phyloP scores from a whole-genome alignment of 2,888 invertebrate species.

The Pantelozetes paolii region DNA sequence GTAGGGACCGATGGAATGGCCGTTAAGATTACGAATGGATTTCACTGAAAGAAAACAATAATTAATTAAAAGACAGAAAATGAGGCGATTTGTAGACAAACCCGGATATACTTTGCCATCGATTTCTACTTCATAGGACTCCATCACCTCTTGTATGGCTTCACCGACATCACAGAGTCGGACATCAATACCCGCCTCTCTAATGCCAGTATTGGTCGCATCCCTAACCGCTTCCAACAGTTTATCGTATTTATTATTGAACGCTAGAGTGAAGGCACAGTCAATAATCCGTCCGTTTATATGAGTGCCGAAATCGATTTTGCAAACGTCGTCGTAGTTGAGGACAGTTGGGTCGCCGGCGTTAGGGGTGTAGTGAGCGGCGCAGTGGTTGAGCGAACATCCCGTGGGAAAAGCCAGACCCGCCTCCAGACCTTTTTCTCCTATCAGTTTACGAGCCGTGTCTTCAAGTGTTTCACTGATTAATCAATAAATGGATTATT shows the following conservation, averaged over 20 bases:
- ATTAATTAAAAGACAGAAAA: not conserved
- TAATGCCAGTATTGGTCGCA: slow-evolving; percentile 97
- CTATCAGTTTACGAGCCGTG: slow-evolving; percentile 83
- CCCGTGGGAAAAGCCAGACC: slow-evolving; percentile 87
- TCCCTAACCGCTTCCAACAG: slow-evolving; percentile 91
- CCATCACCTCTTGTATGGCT: slow-evolving; percentile 98
- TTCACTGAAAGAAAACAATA: slow-evolving; percentile 60
- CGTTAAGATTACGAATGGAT: slow-evolving; percentile 95
- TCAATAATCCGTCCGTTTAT: slow-evolving; percentile 97
- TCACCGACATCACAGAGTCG: slow-evolving; percentile 92
- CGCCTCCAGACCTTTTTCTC: slow-evolving; percentile 89
- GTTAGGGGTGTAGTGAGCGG: slow-evolving; percentile 99
- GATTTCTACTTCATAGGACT: slow-evolving; percentile 94
- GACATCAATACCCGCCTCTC: slow-evolving; percentile 87
- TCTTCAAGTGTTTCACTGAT: slow-evolving; percentile 79
- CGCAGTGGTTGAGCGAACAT: slow-evolving; percentile 97
- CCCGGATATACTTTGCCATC: slow-evolving; percentile 90
- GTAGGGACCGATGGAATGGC: slow-evolving; percentile 99
- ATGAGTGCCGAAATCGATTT: slow-evolving; percentile 98
- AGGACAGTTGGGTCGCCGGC: slow-evolving; percentile 93
- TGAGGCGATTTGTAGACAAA: slow-evolving; percentile 45
- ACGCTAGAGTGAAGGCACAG: slow-evolving; percentile 95
- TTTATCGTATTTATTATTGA: slow-evolving; percentile 92
- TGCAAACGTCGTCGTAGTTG: slow-evolving; percentile 92
- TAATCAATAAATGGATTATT: not conserved